Evolutionary conservation across 2,113 vertebrate species (phyloP), one percentile per base, ranked within the genome.

Genomic region (Verasper variegatus): DNA sequence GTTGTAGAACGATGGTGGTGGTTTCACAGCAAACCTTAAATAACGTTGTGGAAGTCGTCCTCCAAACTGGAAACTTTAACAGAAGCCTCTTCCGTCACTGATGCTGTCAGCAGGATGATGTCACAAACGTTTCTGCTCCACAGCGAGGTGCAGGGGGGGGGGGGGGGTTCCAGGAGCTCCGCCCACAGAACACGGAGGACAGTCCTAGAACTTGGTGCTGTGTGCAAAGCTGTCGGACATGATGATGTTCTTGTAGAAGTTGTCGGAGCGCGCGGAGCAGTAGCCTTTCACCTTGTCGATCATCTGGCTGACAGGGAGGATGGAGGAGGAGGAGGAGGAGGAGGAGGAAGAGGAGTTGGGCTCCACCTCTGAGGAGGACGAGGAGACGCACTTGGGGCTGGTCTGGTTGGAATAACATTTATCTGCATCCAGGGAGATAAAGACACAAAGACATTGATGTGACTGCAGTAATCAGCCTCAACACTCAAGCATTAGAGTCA

Each of bases 211-310:
- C 88, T 96, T 96, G 45, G 98, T 99, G 92, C 96, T 97, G 89
- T 96, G 92, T 88, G 94, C 95, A 81, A 97, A 97, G 55, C 96
- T 94, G 68, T 99, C 97, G 0, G 97, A 97, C 94, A 97, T 92
- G 80, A 98, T 97, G 86, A 98, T 97, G 85, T 97, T 98, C 94
- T 98, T 98, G 94, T 98, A 99, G 94, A 99, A 98, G 92, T 96
- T 98, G 89, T 99, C 96, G 0, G 97, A 97, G 83, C 94, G 96
- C 26, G 96, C 92, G 68, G 91, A 96, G 90, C 95, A 98, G 88
- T 98, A 98, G 76, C 94, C 96, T 80, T 97, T 97, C 79, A 98
- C 96, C 83, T 98, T 99, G 89, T 97, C 96, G 86, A 98, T 95
- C 92, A 97, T 96, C 86, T 98, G 96, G 85, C 98, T 96, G 80